Conservation (phyloP, 2,797 vertebrate species). For the Arremon aurantiirostris region DNA sequence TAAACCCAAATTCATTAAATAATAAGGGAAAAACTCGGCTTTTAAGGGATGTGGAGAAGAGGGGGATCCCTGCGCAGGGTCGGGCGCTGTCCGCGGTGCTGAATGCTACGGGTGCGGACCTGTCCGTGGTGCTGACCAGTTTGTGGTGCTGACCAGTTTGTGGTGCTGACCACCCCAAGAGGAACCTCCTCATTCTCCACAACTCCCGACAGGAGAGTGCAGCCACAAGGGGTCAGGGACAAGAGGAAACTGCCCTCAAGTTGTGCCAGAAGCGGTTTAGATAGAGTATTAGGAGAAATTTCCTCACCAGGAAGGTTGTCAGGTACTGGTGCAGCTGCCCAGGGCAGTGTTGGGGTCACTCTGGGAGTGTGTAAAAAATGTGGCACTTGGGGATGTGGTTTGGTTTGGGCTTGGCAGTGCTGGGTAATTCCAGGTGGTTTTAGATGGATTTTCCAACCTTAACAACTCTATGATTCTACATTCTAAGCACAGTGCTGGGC, state of each 20-base stretch:
- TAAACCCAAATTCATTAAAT: accelerated
- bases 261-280: neutral
- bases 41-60: neutral
- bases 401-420: neutral
- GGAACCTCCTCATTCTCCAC: neutral
- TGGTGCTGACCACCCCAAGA: accelerated
- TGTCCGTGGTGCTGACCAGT: neutral
- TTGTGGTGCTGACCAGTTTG: neutral
- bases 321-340: neutral
- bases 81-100: neutral
- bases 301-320: neutral
- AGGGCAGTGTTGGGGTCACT: neutral
- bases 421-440: neutral
- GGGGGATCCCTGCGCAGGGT: accelerated
- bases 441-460: neutral
- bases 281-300: too few species aligned
- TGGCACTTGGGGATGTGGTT: neutral
- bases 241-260: accelerated
- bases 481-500: neutral
- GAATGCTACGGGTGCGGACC: neutral
- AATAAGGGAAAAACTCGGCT: accelerated
- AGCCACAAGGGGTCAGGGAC: accelerated
- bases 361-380: neutral
- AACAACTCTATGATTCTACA: neutral
- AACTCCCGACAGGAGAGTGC: accelerated